A percentile compares a stretch with the other conserved stretches of the same genome.
Conservation (phyloP, 2,888 invertebrate genomes). For the Pheosia tremula region DNA sequence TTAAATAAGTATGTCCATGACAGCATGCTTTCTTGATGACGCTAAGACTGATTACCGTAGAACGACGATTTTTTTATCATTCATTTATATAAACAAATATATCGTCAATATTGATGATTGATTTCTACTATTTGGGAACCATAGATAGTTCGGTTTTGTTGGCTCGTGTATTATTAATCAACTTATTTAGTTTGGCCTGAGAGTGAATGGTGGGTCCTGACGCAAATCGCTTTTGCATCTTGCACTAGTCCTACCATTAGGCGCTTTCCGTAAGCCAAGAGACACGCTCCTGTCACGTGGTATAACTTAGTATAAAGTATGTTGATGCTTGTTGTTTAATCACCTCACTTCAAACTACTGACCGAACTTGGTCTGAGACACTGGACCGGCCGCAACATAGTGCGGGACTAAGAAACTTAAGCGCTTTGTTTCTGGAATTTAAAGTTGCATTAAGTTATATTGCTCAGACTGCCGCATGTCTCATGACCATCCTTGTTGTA, state of each 20-base stretch:
- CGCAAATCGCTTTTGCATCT: too few relatives aligned
- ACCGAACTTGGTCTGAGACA: constrained; percentile 30
- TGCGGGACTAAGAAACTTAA: constrained; percentile 34
- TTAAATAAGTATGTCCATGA: too few relatives aligned
- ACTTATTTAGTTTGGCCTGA: too few relatives aligned
- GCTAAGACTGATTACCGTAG: too few relatives aligned
- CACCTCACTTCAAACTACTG: constrained; percentile 36
- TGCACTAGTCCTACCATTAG: background rate
- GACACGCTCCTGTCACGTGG: background rate
- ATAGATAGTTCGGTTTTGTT: too few relatives aligned
- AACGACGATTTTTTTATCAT: too few relatives aligned
- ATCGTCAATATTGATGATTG: too few relatives aligned
- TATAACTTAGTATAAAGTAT: constrained; percentile 16
- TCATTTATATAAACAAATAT: too few relatives aligned
- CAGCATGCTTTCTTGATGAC: too few relatives aligned
- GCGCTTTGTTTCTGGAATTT: constrained; percentile 38
- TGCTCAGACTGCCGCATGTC: background rate
- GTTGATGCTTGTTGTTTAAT: constrained; percentile 42
- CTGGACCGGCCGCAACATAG: constrained; percentile 36
- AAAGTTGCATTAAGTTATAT: constrained; percentile 27
- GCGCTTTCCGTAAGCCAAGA: background rate
- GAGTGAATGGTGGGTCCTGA: too few relatives aligned
- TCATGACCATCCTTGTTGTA: background rate
- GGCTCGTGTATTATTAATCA: too few relatives aligned
- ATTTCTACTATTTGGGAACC: too few relatives aligned